Evolutionary conservation across 2,888 invertebrate genomes (phyloP), one percentile per base, ranked within the genome.

Genomic region (Clunio marinus): DNA sequence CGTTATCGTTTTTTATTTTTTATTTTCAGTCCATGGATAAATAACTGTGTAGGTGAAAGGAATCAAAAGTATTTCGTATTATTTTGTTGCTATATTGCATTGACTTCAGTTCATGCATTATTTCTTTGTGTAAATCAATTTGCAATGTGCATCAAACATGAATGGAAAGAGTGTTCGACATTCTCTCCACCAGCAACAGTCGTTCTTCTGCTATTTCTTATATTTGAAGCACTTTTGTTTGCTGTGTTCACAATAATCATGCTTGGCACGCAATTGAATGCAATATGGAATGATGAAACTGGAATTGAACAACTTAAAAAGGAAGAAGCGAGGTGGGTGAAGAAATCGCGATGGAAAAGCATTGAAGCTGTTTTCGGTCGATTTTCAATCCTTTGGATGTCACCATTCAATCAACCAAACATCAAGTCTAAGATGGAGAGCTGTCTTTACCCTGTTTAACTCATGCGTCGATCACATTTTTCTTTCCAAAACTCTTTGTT

Each of bases 11-110:
- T 57, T 15, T 57, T 27, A 27, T n/a, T 27, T 8, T 45, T 55
- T 24, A 13, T 55, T 55, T 17, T 55, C 17, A n/a, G n/a, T 80
- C 98, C 97, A 0, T 97, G 96, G 96, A 93, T 99, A 7, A 99
- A 99, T 77, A 99, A 99, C 78, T 99, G 99, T 80, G 96, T 99
- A 1, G 99, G 99, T 20, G 98, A 98, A 80, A 94, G 91, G 76
- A 99, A 99, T 83, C 99, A 99, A 82, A 99, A 99, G 80, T 99
- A 91, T 81, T 99, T 99, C 82, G 96, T 99, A 69, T 83, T 99
- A 68, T 99, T 99, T 80, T 96, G 96, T 96, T 89, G 99, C 78
- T 99, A 99, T 80, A 97, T 99, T 74, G 98, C 97, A n/a, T 84
- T 91, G 68, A 91, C 98, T 79, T 98, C 97, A 58, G 81, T 93